These are phyloP conservation scores for Dermochelys coriacea DNA, from an alignment of 2,797 vertebrate genomes.

Conservation along the genomic window DNA sequence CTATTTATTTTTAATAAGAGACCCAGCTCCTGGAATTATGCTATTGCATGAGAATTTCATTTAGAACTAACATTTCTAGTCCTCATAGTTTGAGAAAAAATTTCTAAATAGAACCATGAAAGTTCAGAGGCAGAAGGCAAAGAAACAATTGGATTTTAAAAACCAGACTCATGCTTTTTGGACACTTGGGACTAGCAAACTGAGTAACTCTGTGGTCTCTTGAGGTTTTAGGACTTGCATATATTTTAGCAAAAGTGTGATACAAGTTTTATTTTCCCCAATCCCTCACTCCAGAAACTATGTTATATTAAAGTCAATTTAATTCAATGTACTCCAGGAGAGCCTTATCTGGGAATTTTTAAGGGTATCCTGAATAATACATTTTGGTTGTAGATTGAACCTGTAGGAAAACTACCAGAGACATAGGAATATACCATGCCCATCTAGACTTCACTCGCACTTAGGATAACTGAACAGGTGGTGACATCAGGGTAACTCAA, in stretches of 20 bases:
- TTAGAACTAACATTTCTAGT: constrained; percentile 11
- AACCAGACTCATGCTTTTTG: constrained; percentile 26
- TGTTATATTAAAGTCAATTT: constrained; percentile 8
- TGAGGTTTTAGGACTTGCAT: neutral
- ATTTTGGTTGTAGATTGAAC: too few species aligned
- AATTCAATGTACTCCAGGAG: constrained; percentile 12
- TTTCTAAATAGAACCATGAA: constrained; percentile 22
- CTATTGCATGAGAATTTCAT: constrained; percentile 12
- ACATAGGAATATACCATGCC: too few species aligned
- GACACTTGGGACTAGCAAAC: neutral
- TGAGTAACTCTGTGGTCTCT: constrained; percentile 4
- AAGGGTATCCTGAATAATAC: constrained; percentile 32
- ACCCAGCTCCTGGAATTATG: neutral
- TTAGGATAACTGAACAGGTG: too few species aligned
- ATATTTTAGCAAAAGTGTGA: constrained; percentile 34
- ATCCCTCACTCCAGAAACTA: neutral
- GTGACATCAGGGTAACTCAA: accelerated
- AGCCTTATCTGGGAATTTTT: constrained; percentile 16
- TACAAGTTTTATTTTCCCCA: neutral
- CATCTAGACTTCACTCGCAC: accelerated
- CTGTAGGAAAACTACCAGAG: too few species aligned
- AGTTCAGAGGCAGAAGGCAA: constrained; percentile 49
- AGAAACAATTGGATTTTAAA: neutral
- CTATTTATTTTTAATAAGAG: neutral
- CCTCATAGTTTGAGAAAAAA: neutral